phyloP scores from a whole-genome alignment of 2,888 invertebrate genomes.

The Leucophenga maculata region DNA sequence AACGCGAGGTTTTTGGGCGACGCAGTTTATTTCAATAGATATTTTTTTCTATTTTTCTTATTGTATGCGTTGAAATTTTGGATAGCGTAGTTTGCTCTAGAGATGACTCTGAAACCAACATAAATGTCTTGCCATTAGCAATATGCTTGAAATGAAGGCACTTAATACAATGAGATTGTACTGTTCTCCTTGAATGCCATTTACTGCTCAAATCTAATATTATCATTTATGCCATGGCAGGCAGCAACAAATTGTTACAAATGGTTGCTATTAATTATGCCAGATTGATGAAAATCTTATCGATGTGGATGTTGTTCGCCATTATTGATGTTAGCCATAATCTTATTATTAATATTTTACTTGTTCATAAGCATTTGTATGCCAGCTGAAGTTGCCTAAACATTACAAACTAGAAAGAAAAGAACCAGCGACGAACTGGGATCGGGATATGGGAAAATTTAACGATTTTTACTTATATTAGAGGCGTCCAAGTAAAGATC shows the following conservation, averaged over 20 bases:
- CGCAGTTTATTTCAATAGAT: slow-evolving; percentile 35
- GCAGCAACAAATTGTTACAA: slow-evolving; percentile 39
- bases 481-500: too few relatives aligned
- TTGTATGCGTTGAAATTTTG: slow-evolving; percentile 49
- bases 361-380: slow-evolving; percentile 22
- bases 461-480: too few relatives aligned
- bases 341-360: slow-evolving; percentile 46
- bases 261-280: slow-evolving; percentile 61
- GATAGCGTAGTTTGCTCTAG: slow-evolving; percentile 28
- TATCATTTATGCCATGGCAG: slow-evolving; percentile 52
- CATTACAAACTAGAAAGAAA: too few relatives aligned
- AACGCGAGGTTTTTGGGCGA: slow-evolving; percentile 36
- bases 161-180: slow-evolving; percentile 65
- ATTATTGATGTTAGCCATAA: slow-evolving; percentile 39
- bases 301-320: too few relatives aligned
- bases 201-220: slow-evolving; percentile 55
- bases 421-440: too few relatives aligned
- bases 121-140: too few relatives aligned
- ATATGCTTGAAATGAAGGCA: slow-evolving; percentile 48
- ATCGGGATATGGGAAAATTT: too few relatives aligned
- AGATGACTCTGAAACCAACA: slow-evolving; percentile 26
- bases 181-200: slow-evolving; percentile 50
- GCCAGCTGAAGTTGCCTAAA: too few relatives aligned
- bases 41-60: slow-evolving; percentile 23
- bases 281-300: too few relatives aligned